Evolutionary conservation across 1,140 invertebrate genomes (phyloP).

Genomic region (Drosophila baimaii): DNA sequence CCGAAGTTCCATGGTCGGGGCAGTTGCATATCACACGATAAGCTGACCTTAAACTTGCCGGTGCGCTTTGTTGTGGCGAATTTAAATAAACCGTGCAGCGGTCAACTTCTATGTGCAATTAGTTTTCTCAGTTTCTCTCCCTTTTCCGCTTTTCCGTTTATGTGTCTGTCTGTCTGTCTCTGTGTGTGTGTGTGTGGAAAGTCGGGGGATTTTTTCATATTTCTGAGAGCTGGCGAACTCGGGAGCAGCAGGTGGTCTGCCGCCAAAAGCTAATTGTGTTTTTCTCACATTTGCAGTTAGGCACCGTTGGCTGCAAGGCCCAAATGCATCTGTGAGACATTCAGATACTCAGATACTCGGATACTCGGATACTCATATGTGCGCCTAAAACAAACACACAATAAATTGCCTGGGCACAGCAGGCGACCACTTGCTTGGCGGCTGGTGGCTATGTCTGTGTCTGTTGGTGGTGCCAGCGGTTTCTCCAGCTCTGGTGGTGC

Average conservation of each 20-base stretch:
- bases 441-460: slow-evolving; percentile 28
- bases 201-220: slow-evolving; percentile 44
- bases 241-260: slow-evolving; percentile 76
- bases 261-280: slow-evolving; percentile 82
- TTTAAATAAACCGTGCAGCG: slow-evolving; percentile 72
- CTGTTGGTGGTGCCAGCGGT: slow-evolving; percentile 28
- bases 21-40: slow-evolving; percentile 67
- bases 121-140: slow-evolving; percentile 57
- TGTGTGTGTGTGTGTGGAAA: slow-evolving; percentile 53
- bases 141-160: slow-evolving; percentile 37
- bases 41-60: slow-evolving; percentile 79
- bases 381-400: slow-evolving; percentile 80
- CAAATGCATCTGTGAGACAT: slow-evolving; percentile 58
- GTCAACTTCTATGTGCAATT: slow-evolving; percentile 77
- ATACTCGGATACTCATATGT: slow-evolving; percentile 59
- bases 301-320: slow-evolving; percentile 36
- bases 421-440: slow-evolving; percentile 40
- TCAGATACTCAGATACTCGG: slow-evolving; percentile 47
- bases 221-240: slow-evolving; percentile 56
- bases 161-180: slow-evolving; percentile 8
- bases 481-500: slow-evolving; percentile 12
- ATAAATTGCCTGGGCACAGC: slow-evolving; percentile 80
- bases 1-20: slow-evolving; percentile 36
- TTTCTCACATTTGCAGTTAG: slow-evolving; percentile 82
- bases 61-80: slow-evolving; percentile 69